Evolutionary conservation across 2,113 vertebrate genomes (phyloP).

Genomic region (Oncorhynchus gorbuscha): DNA sequence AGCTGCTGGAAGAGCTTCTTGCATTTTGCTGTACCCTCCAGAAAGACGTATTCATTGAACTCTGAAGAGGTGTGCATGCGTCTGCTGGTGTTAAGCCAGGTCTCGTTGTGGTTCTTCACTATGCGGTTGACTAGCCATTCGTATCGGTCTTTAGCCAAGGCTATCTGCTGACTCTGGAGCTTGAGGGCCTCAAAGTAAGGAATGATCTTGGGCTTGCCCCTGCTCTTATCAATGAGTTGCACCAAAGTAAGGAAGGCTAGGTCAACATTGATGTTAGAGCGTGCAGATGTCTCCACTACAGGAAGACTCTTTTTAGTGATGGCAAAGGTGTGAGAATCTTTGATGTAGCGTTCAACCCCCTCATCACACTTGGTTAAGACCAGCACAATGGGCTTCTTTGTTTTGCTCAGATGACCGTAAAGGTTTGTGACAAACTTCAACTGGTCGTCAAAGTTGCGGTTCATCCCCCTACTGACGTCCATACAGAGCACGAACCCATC

Average conservation of each 20-base stretch:
- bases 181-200: conserved; percentile 96
- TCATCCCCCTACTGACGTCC: conserved; percentile 96
- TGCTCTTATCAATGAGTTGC: conserved; percentile 88
- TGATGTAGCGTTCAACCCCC: conserved; percentile 95
- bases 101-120: conserved; percentile 93
- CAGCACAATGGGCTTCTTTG: conserved; percentile 92
- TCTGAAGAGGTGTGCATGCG: conserved; percentile 88
- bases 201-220: conserved; percentile 93
- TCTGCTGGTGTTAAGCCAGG: conserved; percentile 80
- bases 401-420: conserved; percentile 91
- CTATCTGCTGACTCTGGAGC: conserved; percentile 96
- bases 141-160: conserved; percentile 92
- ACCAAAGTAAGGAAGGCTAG: conserved; percentile 91
- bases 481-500: conserved; percentile 94
- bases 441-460: conserved; percentile 96
- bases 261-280: conserved; percentile 95
- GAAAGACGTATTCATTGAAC: conserved; percentile 92
- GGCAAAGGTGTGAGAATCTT: conserved; percentile 93
- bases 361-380: conserved; percentile 96
- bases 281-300: conserved; percentile 94
- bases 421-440: conserved; percentile 94
- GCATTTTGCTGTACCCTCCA: conserved; percentile 93
- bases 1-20: conserved; percentile 96
- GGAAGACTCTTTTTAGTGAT: conserved; percentile 96
- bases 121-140: conserved; percentile 93